Evolutionary conservation across 2,888 invertebrate species (phyloP).

Genomic region (Drosophila imparisetae): DNA sequence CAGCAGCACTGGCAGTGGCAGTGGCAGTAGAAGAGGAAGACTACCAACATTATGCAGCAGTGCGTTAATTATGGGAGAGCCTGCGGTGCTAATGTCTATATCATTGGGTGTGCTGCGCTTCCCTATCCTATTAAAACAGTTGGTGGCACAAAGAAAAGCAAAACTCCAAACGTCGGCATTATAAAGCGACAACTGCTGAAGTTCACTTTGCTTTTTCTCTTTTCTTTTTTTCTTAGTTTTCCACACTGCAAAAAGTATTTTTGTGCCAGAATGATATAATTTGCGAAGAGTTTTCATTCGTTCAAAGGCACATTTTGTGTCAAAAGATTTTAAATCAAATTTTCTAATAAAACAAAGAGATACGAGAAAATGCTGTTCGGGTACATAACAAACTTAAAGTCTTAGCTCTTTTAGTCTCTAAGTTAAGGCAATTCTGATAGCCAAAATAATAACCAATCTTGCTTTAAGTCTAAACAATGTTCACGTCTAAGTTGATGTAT

Average conservation of each 20-base stretch:
- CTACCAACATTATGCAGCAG: constrained; percentile 40
- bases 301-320: neutral
- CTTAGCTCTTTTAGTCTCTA: neutral
- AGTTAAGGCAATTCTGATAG: neutral
- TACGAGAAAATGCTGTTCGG: neutral
- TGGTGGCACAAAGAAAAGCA: constrained; percentile 11
- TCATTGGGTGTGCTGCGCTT: constrained; percentile 40
- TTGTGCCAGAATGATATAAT: neutral
- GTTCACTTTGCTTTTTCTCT: neutral
- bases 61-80: constrained; percentile 65
- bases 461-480: neutral
- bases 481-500: neutral
- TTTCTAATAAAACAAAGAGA: fast-evolving
- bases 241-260: neutral
- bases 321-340: neutral
- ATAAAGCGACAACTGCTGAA: constrained; percentile 41
- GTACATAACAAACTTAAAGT: neutral
- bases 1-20: neutral
- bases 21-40: constrained; percentile 16
- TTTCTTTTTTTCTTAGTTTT: neutral
- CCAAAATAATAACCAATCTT: neutral
- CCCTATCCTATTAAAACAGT: constrained; percentile 41
- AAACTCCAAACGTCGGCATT: constrained; percentile 42
- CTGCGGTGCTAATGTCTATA: constrained; percentile 60
- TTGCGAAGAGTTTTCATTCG: neutral